phyloP scores from a whole-genome alignment of 2,888 invertebrate genomes.

The Nymphalis c-album region DNA sequence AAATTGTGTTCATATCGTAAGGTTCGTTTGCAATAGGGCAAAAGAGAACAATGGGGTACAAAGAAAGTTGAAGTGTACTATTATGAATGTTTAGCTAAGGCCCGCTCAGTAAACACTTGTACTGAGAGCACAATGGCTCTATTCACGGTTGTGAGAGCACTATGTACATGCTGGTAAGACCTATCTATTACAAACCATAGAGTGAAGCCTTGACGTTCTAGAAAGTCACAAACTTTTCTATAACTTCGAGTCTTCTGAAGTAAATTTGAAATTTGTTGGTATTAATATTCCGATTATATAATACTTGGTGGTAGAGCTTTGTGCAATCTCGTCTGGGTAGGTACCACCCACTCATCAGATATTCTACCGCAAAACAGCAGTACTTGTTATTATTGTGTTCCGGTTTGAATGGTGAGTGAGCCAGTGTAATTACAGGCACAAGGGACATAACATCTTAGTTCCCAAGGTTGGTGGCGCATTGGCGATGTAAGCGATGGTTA shows the following conservation, averaged over 20 bases:
- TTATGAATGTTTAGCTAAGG: conserved; percentile 49
- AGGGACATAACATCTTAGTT: too few species aligned
- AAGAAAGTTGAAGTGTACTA: conserved; percentile 54
- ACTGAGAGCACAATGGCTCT: conserved; percentile 32
- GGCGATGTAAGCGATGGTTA: too few species aligned
- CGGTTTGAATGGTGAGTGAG: too few species aligned
- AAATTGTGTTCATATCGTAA: conserved; percentile 27
- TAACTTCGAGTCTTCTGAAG: neutral
- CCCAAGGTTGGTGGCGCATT: too few species aligned
- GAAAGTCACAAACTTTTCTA: too few species aligned
- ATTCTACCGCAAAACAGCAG: too few species aligned
- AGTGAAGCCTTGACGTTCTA: too few species aligned
- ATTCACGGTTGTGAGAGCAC: conserved; percentile 31
- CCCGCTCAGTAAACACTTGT: conserved; percentile 45
- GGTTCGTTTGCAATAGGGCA: conserved; percentile 33
- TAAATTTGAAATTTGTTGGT: neutral
- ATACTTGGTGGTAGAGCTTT: too few species aligned
- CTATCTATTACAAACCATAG: conserved; percentile 37
- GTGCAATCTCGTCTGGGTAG: too few species aligned
- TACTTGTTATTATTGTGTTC: too few species aligned
- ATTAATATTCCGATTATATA: neutral
- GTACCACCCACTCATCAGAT: too few species aligned
- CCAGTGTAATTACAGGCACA: too few species aligned
- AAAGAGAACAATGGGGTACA: conserved; percentile 48
- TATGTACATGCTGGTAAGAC: conserved; percentile 31